Percentiles rank a stretch among this genome's conserved stretches.
Conservation (phyloP, 2,113 vertebrate genomes). For the Pomatorhinus ruficollis region DNA sequence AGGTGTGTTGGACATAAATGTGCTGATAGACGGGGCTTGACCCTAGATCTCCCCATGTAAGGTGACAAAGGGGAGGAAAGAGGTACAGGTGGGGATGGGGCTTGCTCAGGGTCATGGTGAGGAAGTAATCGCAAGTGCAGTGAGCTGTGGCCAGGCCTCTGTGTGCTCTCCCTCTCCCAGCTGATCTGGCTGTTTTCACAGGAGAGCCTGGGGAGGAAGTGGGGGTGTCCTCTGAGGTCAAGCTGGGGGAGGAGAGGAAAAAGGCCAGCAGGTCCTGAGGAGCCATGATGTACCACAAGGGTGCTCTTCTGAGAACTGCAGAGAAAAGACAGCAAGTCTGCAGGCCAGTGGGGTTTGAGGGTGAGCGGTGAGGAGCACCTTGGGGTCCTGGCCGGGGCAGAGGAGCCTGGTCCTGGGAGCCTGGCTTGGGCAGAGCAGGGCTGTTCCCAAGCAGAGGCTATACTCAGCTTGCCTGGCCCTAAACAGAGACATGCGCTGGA, state of each 20-base stretch:
- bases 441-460: not conserved
- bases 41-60: not conserved
- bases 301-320: not conserved
- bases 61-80: not conserved
- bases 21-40: not conserved
- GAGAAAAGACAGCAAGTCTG: not conserved
- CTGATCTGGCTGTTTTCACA: not conserved
- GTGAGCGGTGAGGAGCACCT: accelerated
- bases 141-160: not conserved
- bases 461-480: accelerated
- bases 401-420: not conserved
- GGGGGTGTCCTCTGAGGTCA: not conserved
- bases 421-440: not conserved
- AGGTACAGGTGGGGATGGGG: not conserved
- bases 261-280: not conserved
- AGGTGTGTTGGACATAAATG: accelerated
- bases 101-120: accelerated
- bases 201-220: not conserved
- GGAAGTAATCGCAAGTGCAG: not conserved
- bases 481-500: not conserved
- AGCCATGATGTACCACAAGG: not conserved
- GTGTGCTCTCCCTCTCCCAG: not conserved
- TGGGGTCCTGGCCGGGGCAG: not conserved
- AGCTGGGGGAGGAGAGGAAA: not conserved
- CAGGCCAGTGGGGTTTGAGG: too few relatives aligned